phyloP scores from a whole-genome alignment of 2,797 vertebrate species.

The Sebastes itinus region DNA sequence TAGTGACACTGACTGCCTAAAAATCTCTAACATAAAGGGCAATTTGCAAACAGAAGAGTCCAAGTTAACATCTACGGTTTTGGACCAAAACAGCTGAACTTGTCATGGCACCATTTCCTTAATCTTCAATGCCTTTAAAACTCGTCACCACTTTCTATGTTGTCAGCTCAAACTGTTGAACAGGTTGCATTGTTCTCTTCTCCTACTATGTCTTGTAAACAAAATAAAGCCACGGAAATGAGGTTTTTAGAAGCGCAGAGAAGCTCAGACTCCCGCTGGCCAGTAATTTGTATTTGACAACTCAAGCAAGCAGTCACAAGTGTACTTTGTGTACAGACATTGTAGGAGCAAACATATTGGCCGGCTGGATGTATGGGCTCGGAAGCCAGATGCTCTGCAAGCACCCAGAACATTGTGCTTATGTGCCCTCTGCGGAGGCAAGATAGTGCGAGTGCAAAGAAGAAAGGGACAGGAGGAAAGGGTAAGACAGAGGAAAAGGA shows the following conservation, averaged over 20 bases:
- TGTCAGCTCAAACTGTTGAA: slow-evolving; percentile 43
- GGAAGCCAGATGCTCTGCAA: slow-evolving; percentile 80
- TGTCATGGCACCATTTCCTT: slow-evolving; percentile 22
- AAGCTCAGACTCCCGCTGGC: slow-evolving; percentile 77
- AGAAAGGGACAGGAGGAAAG: slow-evolving; percentile 36
- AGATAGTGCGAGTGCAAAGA: slow-evolving; percentile 66
- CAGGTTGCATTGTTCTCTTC: slow-evolving; percentile 16
- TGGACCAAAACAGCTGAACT: slow-evolving; percentile 16
- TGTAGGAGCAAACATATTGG: slow-evolving; percentile 84
- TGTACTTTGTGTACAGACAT: slow-evolving; percentile 83
- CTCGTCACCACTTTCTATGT: background rate
- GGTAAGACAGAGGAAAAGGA: slow-evolving; percentile 50
- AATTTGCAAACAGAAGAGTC: background rate
- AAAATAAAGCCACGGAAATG: slow-evolving; percentile 79
- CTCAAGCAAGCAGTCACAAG: slow-evolving; percentile 81
- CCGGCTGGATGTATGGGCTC: slow-evolving; percentile 76
- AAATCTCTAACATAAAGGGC: background rate
- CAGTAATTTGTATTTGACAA: slow-evolving; percentile 88
- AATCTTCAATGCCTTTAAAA: slow-evolving; percentile 9
- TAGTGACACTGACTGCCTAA: background rate
- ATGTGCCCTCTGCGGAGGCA: slow-evolving; percentile 76
- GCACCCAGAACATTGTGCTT: slow-evolving; percentile 80
- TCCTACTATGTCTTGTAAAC: slow-evolving; percentile 61
- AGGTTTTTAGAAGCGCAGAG: slow-evolving; percentile 76
- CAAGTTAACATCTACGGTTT: background rate